phyloP scores from a whole-genome alignment of 2,888 invertebrate genomes.

The Acanthopleura granulata region DNA sequence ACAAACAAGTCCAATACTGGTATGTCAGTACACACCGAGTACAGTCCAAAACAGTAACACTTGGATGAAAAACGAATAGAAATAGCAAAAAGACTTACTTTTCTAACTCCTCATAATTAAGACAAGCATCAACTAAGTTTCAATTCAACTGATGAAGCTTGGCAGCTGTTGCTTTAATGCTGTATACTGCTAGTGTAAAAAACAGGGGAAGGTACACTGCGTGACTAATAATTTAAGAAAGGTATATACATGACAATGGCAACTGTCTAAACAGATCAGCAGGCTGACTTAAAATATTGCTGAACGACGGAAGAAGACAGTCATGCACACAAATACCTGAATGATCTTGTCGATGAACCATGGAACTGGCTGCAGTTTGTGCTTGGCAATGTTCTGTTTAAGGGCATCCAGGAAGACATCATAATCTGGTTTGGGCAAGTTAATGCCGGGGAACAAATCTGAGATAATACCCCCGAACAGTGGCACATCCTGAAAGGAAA shows the following conservation, averaged over 20 bases:
- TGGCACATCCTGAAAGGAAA: conserved; percentile 65
- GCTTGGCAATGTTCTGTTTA: conserved; percentile 63
- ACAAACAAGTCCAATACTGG: too few relatives aligned
- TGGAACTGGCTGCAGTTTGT: conserved; percentile 67
- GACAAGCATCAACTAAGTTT: too few relatives aligned
- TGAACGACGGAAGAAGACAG: too few relatives aligned
- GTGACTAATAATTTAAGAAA: not conserved
- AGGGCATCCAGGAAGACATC: conserved; percentile 67
- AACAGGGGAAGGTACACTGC: too few relatives aligned
- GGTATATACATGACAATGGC: not conserved
- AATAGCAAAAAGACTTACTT: too few relatives aligned
- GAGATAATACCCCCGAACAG: conserved; percentile 70
- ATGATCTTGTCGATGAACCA: conserved; percentile 73
- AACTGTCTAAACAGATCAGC: not conserved
- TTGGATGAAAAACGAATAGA: too few relatives aligned
- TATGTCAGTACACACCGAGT: too few relatives aligned
- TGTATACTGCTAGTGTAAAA: too few relatives aligned
- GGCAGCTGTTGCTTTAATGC: too few relatives aligned
- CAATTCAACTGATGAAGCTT: too few relatives aligned
- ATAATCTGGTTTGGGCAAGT: conserved; percentile 67
- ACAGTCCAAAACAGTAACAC: too few relatives aligned
- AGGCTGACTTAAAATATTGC: not conserved
- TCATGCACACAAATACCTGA: conserved; percentile 73
- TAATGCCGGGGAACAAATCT: conserved; percentile 69
- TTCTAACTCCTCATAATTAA: too few relatives aligned